Base-by-base conservation (phyloP, 2,888 invertebrate species). In the Lepetodrilus schrolli region DNA sequence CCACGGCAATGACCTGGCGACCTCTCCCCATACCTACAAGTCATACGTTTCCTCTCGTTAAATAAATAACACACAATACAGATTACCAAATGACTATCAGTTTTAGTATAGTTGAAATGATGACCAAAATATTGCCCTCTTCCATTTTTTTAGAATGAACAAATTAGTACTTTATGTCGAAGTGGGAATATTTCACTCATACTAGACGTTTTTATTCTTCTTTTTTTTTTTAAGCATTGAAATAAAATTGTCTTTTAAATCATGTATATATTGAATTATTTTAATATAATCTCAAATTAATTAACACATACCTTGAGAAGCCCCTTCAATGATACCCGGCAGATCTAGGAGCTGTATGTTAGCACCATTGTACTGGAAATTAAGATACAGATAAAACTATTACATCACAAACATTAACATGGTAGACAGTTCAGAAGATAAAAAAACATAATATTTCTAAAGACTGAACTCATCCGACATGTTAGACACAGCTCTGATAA, bases 301-400 rank as follows among this genome's bases (percentile, higher is more conserved):
- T n/a, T n/a, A n/a, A n/a, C 88, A 43, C 80, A 86, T 89, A 89
- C 93, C 93, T 90, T 96, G 98, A 1, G 99, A 95, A 79, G 99
- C 99, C 75, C 99, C 99, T 93, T 99, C 99, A 90, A 99, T 99
- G 90, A 99, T 99, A 89, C 99, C 99, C 74, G 99, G 99, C 90
- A 99, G 93, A 93, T 99, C 99, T 0, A 99, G 93, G 78, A 99
- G 92, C 90, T 99, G 99, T 90, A 99, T 99, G 89, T 98, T 98
- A 43, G 99, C 99, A 51, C 99, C 99, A 89, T 98, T 96, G 90
- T 99, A 98, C 90, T 92, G 85, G 70, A 86, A 85, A 23, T 34
- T n/a, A 47, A 72, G 50, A 70, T 66, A 70, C 2, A 2, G 13
- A 47, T 26, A n/a, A n/a, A n/a, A 5, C 26, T 34, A 38, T 34